phyloP scores from a whole-genome alignment of 2,113 vertebrate species.

The Candoia aspera region DNA sequence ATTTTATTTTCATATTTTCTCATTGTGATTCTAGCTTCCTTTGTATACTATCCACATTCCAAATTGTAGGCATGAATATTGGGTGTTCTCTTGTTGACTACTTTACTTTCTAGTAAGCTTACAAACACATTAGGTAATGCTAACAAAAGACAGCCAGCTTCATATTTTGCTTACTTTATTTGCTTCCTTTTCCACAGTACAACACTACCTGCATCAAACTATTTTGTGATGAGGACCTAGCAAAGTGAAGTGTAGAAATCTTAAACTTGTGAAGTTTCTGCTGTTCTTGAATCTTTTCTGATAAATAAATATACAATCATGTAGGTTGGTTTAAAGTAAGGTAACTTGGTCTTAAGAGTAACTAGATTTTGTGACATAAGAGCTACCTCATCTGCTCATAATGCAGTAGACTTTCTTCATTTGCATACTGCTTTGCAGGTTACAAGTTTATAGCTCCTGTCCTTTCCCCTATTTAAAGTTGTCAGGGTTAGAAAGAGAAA shows the following conservation, averaged over 20 bases:
- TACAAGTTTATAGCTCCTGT: background rate
- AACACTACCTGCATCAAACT: background rate
- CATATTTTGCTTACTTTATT: background rate
- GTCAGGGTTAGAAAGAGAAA: background rate
- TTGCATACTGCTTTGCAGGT: background rate
- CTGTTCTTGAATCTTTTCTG: background rate
- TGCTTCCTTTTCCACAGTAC: background rate
- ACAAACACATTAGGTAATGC: background rate
- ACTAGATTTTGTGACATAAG: constrained; percentile 27
- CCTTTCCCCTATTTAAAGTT: background rate
- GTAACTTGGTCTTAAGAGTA: background rate
- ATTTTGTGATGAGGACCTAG: background rate
- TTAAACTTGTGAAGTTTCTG: background rate
- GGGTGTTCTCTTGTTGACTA: background rate
- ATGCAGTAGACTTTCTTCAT: background rate
- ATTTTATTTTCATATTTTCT: background rate
- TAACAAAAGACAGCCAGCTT: background rate
- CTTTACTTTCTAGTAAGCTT: background rate
- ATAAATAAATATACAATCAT: background rate
- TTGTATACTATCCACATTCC: background rate
- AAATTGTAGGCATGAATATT: background rate
- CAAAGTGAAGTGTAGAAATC: background rate
- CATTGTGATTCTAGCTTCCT: background rate
- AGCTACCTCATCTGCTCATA: constrained; percentile 1
- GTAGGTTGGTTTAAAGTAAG: background rate